Evolutionary conservation across 2,888 invertebrate species (phyloP).

Genomic region (Philopedon plagiatum): DNA sequence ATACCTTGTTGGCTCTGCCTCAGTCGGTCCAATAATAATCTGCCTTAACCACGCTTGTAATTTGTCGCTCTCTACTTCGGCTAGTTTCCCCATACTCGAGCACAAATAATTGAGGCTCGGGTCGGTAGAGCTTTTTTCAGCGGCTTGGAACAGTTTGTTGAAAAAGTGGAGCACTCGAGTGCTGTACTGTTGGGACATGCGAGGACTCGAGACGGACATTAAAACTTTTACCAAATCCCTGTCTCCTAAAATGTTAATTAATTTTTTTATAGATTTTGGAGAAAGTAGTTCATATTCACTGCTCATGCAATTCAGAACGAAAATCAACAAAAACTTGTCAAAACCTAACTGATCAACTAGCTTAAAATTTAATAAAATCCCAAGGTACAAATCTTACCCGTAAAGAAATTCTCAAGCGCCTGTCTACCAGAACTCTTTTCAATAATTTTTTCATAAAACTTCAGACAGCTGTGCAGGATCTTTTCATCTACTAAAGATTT

Average conservation of each 20-base stretch:
- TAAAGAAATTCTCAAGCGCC: slow-evolving; percentile 88
- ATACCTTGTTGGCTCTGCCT: slow-evolving; percentile 28
- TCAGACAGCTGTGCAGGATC: slow-evolving; percentile 78
- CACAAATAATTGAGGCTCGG: slow-evolving; percentile 78
- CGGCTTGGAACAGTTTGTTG: slow-evolving; percentile 79
- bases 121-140: slow-evolving; percentile 76
- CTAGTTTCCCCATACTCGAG: slow-evolving; percentile 77
- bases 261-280: too few relatives aligned
- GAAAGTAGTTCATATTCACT: too few relatives aligned
- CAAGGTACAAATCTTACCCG: too few relatives aligned
- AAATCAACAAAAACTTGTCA: too few relatives aligned
- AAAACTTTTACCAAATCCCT: slow-evolving; percentile 84
- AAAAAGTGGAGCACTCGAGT: slow-evolving; percentile 86
- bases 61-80: slow-evolving; percentile 75
- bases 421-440: slow-evolving; percentile 86
- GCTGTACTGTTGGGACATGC: slow-evolving; percentile 79
- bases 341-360: too few relatives aligned
- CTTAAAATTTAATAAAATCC: too few relatives aligned
- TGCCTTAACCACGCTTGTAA: slow-evolving; percentile 78
- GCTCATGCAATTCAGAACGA: too few relatives aligned
- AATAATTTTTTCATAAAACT: slow-evolving; percentile 89
- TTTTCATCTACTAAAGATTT: slow-evolving; percentile 72
- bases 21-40: slow-evolving; percentile 72
- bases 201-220: slow-evolving; percentile 84
- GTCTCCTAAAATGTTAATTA: slow-evolving; percentile 65